Conservation (phyloP, 2,113 vertebrate species). For the Campylomormyrus tamandua region DNA sequence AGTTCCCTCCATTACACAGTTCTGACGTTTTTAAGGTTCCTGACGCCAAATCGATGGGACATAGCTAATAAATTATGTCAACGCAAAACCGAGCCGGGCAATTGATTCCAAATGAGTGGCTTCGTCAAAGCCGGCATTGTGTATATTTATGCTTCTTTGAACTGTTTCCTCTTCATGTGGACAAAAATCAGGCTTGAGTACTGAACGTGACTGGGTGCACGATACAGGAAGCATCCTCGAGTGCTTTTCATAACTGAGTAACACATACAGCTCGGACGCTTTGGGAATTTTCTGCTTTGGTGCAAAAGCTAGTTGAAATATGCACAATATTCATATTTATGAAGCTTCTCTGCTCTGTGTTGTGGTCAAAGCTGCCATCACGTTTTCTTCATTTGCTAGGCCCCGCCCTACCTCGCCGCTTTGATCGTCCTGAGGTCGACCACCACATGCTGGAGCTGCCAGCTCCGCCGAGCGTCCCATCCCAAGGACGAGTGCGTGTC, state of each 20-base stretch:
- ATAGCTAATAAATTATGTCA: constrained; percentile 18
- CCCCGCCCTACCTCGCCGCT: neutral
- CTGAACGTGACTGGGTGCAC: neutral
- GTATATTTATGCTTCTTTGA: neutral
- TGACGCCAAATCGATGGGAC: constrained; percentile 5
- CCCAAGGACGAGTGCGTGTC: neutral
- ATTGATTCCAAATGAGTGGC: constrained; percentile 17
- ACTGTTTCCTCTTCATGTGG: neutral
- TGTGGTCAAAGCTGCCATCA: neutral
- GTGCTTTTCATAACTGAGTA: neutral
- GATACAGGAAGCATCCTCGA: neutral
- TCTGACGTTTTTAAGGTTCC: constrained; percentile 12
- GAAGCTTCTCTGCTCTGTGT: neutral
- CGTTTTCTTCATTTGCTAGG: neutral
- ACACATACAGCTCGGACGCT: neutral
- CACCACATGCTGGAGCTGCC: neutral
- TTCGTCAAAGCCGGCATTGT: constrained; percentile 3
- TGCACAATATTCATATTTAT: constrained; percentile 5
- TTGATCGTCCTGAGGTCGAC: neutral
- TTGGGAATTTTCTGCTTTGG: neutral
- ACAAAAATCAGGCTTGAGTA: constrained; percentile 3
- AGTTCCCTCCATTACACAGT: neutral
- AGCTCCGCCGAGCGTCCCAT: neutral
- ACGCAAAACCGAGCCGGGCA: neutral
- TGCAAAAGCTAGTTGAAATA: neutral